Evolutionary conservation across 2,113 vertebrate genomes (phyloP).

Genomic region (Collichthys lucidus): DNA sequence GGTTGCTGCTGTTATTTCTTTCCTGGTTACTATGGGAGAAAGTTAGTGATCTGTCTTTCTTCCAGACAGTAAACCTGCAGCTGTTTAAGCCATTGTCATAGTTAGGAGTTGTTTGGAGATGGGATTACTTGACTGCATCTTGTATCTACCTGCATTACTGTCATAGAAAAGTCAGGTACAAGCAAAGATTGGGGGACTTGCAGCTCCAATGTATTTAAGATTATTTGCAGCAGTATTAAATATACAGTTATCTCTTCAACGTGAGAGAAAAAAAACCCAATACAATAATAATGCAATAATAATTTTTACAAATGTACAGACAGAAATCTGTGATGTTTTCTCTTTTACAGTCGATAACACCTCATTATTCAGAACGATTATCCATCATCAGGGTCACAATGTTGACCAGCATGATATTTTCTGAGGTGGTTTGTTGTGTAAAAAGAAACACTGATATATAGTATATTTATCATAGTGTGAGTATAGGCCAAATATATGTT

Average conservation of each 20-base stretch:
- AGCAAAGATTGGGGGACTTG: not conserved
- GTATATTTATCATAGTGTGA: not conserved
- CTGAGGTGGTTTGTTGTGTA: too few relatives aligned
- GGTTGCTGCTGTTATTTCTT: conserved; percentile 4
- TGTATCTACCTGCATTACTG: not conserved
- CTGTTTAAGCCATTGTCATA: not conserved
- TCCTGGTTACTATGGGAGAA: conserved; percentile 4
- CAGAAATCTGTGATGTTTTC: not conserved
- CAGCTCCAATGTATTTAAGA: not conserved
- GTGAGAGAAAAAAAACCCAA: not conserved
- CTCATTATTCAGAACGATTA: not conserved
- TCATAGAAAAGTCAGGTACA: conserved; percentile 10
- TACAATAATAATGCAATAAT: not conserved
- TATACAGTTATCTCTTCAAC: conserved; percentile 8
- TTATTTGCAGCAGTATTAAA: conserved; percentile 5
- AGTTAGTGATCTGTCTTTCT: not conserved
- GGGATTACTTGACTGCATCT: not conserved
- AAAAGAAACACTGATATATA: too few relatives aligned
- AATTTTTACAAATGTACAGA: too few relatives aligned
- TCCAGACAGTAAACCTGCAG: not conserved
- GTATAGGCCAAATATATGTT: not conserved
- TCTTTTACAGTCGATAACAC: not conserved
- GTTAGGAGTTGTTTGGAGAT: not conserved
- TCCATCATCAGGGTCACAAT: too few relatives aligned
- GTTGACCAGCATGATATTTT: too few relatives aligned